Base-by-base conservation (phyloP, 2,888 invertebrate species). In the Eurytoma californica region DNA sequence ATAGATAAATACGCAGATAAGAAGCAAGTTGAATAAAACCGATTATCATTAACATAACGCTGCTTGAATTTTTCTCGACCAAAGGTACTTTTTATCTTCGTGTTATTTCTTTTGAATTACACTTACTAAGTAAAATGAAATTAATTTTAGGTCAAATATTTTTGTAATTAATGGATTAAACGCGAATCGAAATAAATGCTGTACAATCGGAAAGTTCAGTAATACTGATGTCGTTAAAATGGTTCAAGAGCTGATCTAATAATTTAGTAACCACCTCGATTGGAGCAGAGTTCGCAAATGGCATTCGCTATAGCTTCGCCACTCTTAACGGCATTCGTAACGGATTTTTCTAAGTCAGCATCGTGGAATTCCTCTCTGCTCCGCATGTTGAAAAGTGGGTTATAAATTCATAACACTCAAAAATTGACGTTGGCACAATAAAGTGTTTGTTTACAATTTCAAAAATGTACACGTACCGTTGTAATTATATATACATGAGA, bases 271-370 rank as follows among this genome's bases (percentile, higher is more conserved):
- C 39, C 39, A 39, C 39, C 39, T 39, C 39, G 7, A 39, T 39
- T 39, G 39, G 9, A 39, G 9, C 39, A 57, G 47, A 24, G 55
- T 69, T 55, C 9, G 39, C 9, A 39, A 39, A 9, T 39, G n/a
- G 69, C 69, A 51, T 55, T 63, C 57, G 58, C 49, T 55, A 55
- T 24, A 67, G 57, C 53, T 47, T 70, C 66, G 66, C 76, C 18
- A 72, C 49, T 63, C 72, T 80, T 80, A 80, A 80, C 80, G 80
- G 80, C 77, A 80, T 69, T 30, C 53, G 69, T 80, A 80, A 80
- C 80, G 80, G 80, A 80, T 76, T 80, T 77, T 77, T 80, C 77
- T 69, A 76, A 68, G 75, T 49, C 49, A 60, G 72, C 67, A 79
- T 75, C 75, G 67, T 57, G 72, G 55, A 79, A 75, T 75, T 75